Percentiles rank a stretch among this genome's conserved stretches.
Conservation (phyloP, 2,888 invertebrate species). For the Epistrophe eligans region DNA sequence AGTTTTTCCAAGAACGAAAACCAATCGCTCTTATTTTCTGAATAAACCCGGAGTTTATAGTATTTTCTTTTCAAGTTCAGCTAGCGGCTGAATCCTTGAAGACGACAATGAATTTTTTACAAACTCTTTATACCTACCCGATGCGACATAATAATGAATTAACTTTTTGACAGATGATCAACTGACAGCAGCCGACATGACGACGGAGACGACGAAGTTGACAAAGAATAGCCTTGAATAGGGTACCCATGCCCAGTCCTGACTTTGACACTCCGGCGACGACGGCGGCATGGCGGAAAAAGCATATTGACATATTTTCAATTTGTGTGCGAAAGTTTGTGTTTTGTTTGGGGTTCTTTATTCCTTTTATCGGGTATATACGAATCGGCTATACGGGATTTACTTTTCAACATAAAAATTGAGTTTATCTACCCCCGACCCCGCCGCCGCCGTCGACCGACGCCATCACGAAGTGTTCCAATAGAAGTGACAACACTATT, state of each 20-base stretch:
- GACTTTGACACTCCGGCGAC: constrained; percentile 59
- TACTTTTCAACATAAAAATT: constrained; percentile 64
- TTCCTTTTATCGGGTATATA: constrained; percentile 16
- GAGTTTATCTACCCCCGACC: not conserved
- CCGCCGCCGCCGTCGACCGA: no score
- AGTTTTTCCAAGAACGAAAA: constrained; percentile 20
- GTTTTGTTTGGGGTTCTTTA: constrained; percentile 33
- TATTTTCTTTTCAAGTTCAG: constrained; percentile 39
- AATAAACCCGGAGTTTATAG: constrained; percentile 7
- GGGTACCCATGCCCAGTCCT: constrained; percentile 28
- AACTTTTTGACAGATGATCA: constrained; percentile 75
- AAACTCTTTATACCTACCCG: no score
- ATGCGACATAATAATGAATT: constrained; percentile 73
- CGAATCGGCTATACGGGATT: constrained; percentile 56
- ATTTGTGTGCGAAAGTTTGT: constrained; percentile 45
- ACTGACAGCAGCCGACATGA: constrained; percentile 57
- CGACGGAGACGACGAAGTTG: not conserved
- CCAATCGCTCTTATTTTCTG: constrained; percentile 52
- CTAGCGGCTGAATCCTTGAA: constrained; percentile 24
- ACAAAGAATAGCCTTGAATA: constrained; percentile 15
- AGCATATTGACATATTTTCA: constrained; percentile 70
- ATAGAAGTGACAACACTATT: constrained; percentile 65
- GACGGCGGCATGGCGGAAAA: constrained; percentile 21
- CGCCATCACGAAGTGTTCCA: not conserved
- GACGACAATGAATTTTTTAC: constrained; percentile 30